Percentiles rank a stretch among this genome's conserved stretches.
Evolutionary conservation across 2,113 vertebrate genomes (phyloP).

Genomic region (Larimichthys polyactis): DNA sequence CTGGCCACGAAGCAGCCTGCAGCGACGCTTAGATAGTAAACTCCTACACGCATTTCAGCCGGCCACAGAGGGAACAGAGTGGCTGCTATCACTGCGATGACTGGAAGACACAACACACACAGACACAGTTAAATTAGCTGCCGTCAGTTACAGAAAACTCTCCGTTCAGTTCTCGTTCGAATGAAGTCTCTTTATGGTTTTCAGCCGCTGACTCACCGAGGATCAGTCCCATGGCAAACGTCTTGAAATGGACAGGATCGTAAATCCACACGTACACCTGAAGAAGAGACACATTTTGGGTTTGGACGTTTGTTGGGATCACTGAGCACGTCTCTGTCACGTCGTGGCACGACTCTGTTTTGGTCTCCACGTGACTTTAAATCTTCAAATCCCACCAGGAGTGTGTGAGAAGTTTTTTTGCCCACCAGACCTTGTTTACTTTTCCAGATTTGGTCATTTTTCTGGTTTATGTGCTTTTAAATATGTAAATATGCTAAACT

Average conservation of each 20-base stretch:
- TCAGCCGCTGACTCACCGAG: conserved; percentile 88
- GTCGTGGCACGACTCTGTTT: no score
- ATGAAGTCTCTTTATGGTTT: not conserved
- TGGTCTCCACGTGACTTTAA: no score
- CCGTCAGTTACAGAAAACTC: not conserved
- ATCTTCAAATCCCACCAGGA: no score
- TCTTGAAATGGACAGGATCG: conserved; percentile 98
- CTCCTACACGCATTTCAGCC: conserved; percentile 98
- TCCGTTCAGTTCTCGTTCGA: not conserved
- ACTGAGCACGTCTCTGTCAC: not conserved
- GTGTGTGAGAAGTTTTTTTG: no score
- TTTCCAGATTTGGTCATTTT: no score
- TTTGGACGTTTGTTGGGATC: not conserved
- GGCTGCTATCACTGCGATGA: conserved; percentile 97
- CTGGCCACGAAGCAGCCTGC: conserved; percentile 99
- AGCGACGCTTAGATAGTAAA: conserved; percentile 98
- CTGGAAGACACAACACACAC: conserved; percentile 74
- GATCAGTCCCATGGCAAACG: conserved; percentile 98
- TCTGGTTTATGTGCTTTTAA: no score
- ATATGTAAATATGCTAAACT: no score
- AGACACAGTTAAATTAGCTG: not conserved
- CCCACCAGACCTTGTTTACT: no score
- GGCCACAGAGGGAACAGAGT: conserved; percentile 99
- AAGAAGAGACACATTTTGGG: not conserved
- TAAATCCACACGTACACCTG: conserved; percentile 99